These are phyloP conservation scores for Hemicordylus capensis DNA, from an alignment of 2,113 vertebrate genomes.

Conservation along the genomic window DNA sequence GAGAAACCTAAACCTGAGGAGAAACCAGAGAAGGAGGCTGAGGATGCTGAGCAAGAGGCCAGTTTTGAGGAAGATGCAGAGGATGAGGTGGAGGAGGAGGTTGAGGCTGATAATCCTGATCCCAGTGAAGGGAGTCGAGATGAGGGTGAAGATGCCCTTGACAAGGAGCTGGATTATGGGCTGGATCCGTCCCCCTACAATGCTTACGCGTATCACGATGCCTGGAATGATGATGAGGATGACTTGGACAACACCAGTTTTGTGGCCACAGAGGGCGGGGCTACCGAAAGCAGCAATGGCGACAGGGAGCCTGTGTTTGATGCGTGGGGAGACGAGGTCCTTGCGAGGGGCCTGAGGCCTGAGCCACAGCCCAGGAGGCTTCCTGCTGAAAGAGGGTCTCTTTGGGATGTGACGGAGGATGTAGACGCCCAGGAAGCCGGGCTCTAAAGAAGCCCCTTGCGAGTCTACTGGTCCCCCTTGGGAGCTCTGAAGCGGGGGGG, in stretches of 20 bases:
- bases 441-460: no score
- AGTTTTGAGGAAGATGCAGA: background rate
- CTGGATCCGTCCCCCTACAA: background rate
- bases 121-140: background rate
- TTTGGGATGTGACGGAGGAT: background rate
- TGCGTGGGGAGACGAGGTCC: background rate
- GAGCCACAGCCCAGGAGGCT: background rate
- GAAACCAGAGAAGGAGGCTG: background rate
- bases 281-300: background rate
- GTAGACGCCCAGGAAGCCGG: background rate
- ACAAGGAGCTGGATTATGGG: conserved; percentile 1
- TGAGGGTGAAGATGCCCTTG: background rate
- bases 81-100: accelerated
- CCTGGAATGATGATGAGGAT: background rate
- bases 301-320: background rate
- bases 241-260: accelerated
- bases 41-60: no score
- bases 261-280: background rate
- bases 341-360: background rate
- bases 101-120: background rate
- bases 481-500: background rate
- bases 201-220: background rate
- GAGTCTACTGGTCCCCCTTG: background rate
- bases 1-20: background rate
- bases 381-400: accelerated